A percentile compares a stretch with the other conserved stretches of the same genome.
phyloP scores from a whole-genome alignment of 1,140 invertebrate species.

The Drosophila erecta region DNA sequence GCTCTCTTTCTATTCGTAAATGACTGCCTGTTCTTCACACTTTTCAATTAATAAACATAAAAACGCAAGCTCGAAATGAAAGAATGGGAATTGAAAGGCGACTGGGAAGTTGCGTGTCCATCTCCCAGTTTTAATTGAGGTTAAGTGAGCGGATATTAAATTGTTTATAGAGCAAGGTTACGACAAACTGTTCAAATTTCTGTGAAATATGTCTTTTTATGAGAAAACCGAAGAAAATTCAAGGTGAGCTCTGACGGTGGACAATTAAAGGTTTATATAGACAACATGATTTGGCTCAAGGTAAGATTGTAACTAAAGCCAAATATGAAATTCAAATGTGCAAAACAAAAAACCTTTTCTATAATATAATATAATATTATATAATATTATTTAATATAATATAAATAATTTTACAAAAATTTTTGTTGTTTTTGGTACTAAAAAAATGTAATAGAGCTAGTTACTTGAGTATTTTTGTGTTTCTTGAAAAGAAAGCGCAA shows the following conservation, averaged over 20 bases:
- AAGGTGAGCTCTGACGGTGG: slow-evolving; percentile 39
- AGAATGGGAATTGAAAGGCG: slow-evolving; percentile 1
- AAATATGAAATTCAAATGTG: too few relatives aligned
- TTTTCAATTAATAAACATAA: slow-evolving; percentile 60
- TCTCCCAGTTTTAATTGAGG: slow-evolving; percentile 60
- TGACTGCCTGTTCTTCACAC: slow-evolving; percentile 38
- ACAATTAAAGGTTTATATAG: neutral
- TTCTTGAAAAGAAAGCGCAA: too few relatives aligned
- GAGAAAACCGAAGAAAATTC: slow-evolving; percentile 21
- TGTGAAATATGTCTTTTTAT: slow-evolving; percentile 46
- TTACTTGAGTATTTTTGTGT: too few relatives aligned
- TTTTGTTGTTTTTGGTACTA: too few relatives aligned
- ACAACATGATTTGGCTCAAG: slow-evolving; percentile 22
- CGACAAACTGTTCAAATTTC: slow-evolving; percentile 30
- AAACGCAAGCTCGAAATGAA: slow-evolving; percentile 12
- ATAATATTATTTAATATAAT: too few relatives aligned
- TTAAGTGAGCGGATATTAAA: slow-evolving; percentile 63
- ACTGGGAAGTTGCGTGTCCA: slow-evolving; percentile 48
- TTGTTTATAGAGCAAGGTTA: slow-evolving; percentile 69
- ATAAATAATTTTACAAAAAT: too few relatives aligned
- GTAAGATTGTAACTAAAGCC: neutral
- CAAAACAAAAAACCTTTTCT: neutral
- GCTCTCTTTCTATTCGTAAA: slow-evolving; percentile 32
- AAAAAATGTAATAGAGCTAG: too few relatives aligned
- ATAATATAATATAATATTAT: too few relatives aligned